Base-by-base conservation (phyloP, 2,888 invertebrate species). In the Timandra comae region DNA sequence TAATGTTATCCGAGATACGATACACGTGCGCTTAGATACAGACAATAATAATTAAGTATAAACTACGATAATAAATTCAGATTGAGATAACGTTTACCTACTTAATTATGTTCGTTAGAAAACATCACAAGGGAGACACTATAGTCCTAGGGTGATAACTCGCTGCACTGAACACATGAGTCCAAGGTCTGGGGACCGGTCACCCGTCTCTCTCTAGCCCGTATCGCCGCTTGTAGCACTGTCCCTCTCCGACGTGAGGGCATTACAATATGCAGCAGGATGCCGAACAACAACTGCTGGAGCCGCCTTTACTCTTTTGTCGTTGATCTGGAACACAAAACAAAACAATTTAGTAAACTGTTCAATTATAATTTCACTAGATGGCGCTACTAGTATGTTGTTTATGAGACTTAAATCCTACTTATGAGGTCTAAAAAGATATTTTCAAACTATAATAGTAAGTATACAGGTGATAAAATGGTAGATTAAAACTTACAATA, bases 281-380 rank as follows among this genome's bases (percentile, higher is more conserved):
- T 63, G 95, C 91, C 65, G 95, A 94, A 90, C 96, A 96, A 90
- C 96, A 96, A 91, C 94, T 94, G 89, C 94, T 95, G 65, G 95
- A 94, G 56, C 95, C 95, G 54, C 95, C 95, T 92, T 96, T 96
- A 88, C 95, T 95, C 87, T 96, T 96, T 88, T 95, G 95, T 88
- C 95, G 91, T 90, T 96, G 95, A 92, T 96, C 96, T 96, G 90
- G 59, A 91, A 89, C 24, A 52, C 64, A 46, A 50, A 55, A 41
- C 51, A 49, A 16, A 12, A 8, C 5, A 26, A 8, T 22, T 38
- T 35, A 38, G 33, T 24, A 27, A 19, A 19, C n/a, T n/a, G n/a
- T 23, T 9, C 9, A 23, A 23, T 9, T 5, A 10, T 24, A 24
- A 6, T 10, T 16, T 16, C 2, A 24, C 8, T 21, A 27, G 24